phyloP scores from a whole-genome alignment of 2,113 vertebrate genomes.

The Chaetodon auriga region DNA sequence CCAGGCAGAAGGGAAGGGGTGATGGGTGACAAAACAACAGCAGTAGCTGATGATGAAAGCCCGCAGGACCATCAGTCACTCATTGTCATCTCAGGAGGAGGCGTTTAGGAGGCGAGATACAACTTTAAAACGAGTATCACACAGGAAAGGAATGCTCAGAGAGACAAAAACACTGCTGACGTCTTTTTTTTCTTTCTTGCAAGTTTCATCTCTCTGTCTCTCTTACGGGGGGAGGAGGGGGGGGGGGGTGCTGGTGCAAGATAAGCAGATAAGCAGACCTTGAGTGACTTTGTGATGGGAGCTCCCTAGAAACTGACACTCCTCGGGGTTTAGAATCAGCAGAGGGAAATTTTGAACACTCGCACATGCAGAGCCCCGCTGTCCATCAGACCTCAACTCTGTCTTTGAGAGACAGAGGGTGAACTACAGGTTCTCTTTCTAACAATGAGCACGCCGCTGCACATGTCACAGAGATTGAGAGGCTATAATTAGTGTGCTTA shows the following conservation, averaged over 20 bases:
- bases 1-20: constrained; percentile 28
- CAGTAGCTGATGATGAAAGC: constrained; percentile 53
- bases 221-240: constrained; percentile 4
- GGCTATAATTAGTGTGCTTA: constrained; percentile 55
- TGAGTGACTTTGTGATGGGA: constrained; percentile 48
- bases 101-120: constrained; percentile 39
- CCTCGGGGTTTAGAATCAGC: constrained; percentile 16
- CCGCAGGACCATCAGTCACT: constrained; percentile 44
- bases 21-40: constrained; percentile 52
- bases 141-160: constrained; percentile 34
- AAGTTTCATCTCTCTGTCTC: constrained; percentile 50
- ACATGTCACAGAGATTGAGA: constrained; percentile 30
- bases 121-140: constrained; percentile 37
- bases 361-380: constrained; percentile 2
- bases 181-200: constrained; percentile 13
- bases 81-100: constrained; percentile 45
- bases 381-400: constrained; percentile 35
- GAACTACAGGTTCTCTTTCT: constrained; percentile 17
- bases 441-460: constrained; percentile 21
- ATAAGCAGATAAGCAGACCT: constrained; percentile 56
- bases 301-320: constrained; percentile 39
- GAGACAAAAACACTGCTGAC: constrained; percentile 49
- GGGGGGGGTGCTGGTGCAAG: constrained; percentile 22
- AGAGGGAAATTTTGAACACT: constrained; percentile 1
- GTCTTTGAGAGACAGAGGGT: constrained; percentile 24